Conservation (phyloP, 2,888 invertebrate genomes). For the Papilio demoleus region DNA sequence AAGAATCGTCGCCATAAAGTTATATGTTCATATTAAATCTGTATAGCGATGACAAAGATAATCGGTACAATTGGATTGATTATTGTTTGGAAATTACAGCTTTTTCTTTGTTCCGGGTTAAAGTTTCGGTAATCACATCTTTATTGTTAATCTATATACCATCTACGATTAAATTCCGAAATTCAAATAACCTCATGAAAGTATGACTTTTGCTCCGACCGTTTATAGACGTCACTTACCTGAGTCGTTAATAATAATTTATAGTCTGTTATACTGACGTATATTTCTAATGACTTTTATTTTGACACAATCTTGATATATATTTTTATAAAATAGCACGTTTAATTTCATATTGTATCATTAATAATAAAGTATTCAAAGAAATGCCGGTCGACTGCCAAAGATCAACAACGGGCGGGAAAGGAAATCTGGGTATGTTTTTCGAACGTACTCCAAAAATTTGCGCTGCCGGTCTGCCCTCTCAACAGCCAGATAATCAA, state of each 20-base stretch:
- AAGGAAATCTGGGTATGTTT: constrained; percentile 71
- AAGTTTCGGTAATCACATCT: too few relatives aligned
- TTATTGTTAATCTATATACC: too few relatives aligned
- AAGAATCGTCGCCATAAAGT: too few relatives aligned
- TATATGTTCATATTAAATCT: too few relatives aligned
- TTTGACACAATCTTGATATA: not conserved
- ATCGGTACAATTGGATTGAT: too few relatives aligned
- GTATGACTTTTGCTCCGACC: too few relatives aligned
- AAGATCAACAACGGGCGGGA: constrained; percentile 66
- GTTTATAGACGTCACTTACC: not conserved
- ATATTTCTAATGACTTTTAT: not conserved
- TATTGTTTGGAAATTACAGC: too few relatives aligned
- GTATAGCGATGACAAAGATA: too few relatives aligned
- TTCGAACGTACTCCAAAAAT: constrained; percentile 66
- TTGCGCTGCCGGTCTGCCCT: constrained; percentile 70
- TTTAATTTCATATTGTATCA: not conserved
- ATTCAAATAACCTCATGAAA: too few relatives aligned
- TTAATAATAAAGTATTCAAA: constrained; percentile 25
- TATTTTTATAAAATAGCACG: not conserved
- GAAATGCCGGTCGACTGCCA: constrained; percentile 66
- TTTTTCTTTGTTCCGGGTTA: too few relatives aligned
- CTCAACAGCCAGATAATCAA: constrained; percentile 60
- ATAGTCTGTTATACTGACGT: not conserved
- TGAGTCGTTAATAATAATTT: not conserved
- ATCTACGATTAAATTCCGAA: too few relatives aligned